These are phyloP conservation scores for Fistularia commersonii DNA, from an alignment of 2,797 vertebrate genomes.

Conservation along the genomic window DNA sequence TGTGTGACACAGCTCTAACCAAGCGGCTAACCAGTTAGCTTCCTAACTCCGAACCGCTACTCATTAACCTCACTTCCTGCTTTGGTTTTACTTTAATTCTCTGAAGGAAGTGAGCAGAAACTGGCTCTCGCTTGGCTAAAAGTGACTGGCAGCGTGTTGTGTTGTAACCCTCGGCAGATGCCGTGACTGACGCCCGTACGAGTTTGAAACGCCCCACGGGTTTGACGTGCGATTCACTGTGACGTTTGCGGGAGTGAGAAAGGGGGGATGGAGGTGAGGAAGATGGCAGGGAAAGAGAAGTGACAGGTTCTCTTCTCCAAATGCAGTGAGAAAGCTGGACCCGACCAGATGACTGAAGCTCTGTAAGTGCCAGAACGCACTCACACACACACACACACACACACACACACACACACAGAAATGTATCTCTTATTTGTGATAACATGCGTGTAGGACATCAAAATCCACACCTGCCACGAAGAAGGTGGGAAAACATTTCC, in stretches of 20 bases:
- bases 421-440: not conserved
- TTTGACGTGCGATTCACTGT: constrained; percentile 22
- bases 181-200: not conserved
- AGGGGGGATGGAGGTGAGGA: not conserved
- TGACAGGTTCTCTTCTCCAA: constrained; percentile 68
- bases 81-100: too few relatives aligned
- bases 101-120: too few relatives aligned
- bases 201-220: too few relatives aligned
- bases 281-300: constrained; percentile 33
- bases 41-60: too few relatives aligned
- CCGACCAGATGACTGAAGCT: constrained; percentile 53
- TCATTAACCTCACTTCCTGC: too few relatives aligned
- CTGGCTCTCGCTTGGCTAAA: too few relatives aligned
- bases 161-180: not conserved
- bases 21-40: too few relatives aligned
- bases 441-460: too few relatives aligned
- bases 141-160: too few relatives aligned
- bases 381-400: constrained; percentile 19
- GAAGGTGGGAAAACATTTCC: too few relatives aligned
- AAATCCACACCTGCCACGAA: too few relatives aligned
- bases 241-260: constrained; percentile 1
- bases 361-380: constrained; percentile 60
- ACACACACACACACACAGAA: constrained; percentile 3
- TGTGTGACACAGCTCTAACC: too few relatives aligned
- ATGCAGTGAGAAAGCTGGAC: constrained; percentile 64